phyloP scores from a whole-genome alignment of 2,888 invertebrate species.

The Amblyjoppa proteus region DNA sequence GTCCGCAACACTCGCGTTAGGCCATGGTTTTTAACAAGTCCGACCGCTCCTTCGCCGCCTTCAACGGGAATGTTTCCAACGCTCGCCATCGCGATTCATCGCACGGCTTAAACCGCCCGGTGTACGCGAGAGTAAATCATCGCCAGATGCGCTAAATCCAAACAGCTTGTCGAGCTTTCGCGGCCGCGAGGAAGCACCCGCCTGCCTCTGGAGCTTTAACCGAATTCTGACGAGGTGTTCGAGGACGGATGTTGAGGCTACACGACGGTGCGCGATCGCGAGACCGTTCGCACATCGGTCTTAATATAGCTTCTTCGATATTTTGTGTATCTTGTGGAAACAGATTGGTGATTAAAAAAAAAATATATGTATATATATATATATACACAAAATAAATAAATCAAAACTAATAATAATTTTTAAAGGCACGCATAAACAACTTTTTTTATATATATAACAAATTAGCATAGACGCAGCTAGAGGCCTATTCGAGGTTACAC shows the following conservation, averaged over 20 bases:
- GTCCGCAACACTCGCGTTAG: constrained; percentile 12
- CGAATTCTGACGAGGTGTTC: constrained; percentile 58
- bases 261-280: constrained; percentile 2
- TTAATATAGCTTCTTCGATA: constrained; percentile 56
- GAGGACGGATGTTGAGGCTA: constrained; percentile 57
- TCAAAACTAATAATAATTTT: neutral
- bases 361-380: no score
- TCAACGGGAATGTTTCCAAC: constrained; percentile 10
- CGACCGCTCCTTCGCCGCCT: constrained; percentile 8
- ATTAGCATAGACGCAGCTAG: no score
- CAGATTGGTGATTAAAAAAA: neutral
- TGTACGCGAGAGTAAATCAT: constrained; percentile 62
- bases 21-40: constrained; percentile 5
- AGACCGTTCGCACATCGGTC: constrained; percentile 24
- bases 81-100: constrained; percentile 33
- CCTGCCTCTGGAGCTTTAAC: constrained; percentile 46
- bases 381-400: neutral
- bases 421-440: no score
- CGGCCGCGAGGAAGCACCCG: neutral
- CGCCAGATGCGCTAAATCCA: constrained; percentile 68
- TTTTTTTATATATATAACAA: no score
- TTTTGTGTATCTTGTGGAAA: neutral
- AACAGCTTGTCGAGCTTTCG: constrained; percentile 60
- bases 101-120: constrained; percentile 28
- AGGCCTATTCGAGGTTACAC: no score